Base-by-base conservation (phyloP, 2,797 vertebrate genomes). In the Poeciliopsis infans region DNA sequence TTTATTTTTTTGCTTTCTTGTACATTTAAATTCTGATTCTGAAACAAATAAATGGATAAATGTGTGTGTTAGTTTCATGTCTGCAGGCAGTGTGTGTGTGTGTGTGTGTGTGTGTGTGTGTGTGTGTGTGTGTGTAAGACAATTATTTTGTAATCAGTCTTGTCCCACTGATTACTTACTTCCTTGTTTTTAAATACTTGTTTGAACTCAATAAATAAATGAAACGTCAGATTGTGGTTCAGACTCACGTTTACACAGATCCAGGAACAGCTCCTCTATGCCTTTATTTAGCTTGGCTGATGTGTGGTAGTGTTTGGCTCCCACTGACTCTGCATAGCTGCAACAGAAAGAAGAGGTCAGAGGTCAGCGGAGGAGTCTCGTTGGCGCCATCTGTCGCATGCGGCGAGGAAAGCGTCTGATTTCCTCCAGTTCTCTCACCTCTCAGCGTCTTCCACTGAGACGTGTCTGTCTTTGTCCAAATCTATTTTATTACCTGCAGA, bases 201-300 rank as follows among this genome's bases (percentile, higher is more conserved):
- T 23, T 51, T 23, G 18, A 23, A 51, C 49, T 3, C 7, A 2
- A 51, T 23, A 64, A 61, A 31, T 33, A 7, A 18, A 20, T 39
- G 36, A 39, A 39, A 23, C 2, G 1, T 61, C 59, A 31, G 59
- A 64, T 4, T 64, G 13, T 7, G 31, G 59, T 0, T 11, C 53
- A 55, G 53, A 25, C 97, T 72, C 95, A 99, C 98, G 95, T 98
- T 99, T 99, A 96, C 98, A 99, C 79, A 99, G 96, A 82, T 99
- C 98, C 91, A 99, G 97, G 91, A 99, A 99, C 36, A 99, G 96
- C 90, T 99, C 98, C 94, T 99, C 98, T 74, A 99, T 99, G 95
- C 98, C 98, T 96, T 99, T 98, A 91, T 98, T 99, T 91, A 99
- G 92, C 95, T 99, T 99, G 91, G 98, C 98, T 80, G 98, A 99